phyloP scores from a whole-genome alignment of 2,888 invertebrate species.

The Cerastoderma edule region DNA sequence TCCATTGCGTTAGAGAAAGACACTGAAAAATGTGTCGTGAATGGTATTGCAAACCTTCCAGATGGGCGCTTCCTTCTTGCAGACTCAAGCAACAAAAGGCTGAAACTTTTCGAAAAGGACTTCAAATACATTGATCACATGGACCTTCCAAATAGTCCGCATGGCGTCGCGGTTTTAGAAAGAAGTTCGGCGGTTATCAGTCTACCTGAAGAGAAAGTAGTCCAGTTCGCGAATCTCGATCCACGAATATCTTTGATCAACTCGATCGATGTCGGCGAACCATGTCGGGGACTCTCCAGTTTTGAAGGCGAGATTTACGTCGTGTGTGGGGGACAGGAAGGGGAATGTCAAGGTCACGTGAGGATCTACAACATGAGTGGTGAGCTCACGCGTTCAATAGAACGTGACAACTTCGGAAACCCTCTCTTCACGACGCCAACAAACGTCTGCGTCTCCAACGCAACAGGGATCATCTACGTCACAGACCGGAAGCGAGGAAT shows the following conservation, averaged over 20 bases:
- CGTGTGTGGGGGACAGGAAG: constrained; percentile 42
- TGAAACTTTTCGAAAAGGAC: constrained; percentile 43
- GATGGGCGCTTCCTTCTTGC: constrained; percentile 43
- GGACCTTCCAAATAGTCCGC: constrained; percentile 28
- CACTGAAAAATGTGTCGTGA: constrained; percentile 39
- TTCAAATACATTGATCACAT: constrained; percentile 37
- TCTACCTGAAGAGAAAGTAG: constrained; percentile 36
- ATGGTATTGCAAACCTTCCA: constrained; percentile 30
- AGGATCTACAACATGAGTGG: constrained; percentile 40
- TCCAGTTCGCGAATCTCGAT: constrained; percentile 39
- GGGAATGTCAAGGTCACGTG: constrained; percentile 41
- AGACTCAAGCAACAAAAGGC: constrained; percentile 40
- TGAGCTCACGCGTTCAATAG: constrained; percentile 41
- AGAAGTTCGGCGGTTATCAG: constrained; percentile 44
- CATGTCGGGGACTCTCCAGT: constrained; percentile 45
- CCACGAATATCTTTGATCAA: constrained; percentile 33
- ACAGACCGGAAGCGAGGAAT: constrained; percentile 44
- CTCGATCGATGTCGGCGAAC: constrained; percentile 40
- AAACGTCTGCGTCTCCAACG: constrained; percentile 34
- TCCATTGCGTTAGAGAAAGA: constrained; percentile 34
- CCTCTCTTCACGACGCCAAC: constrained; percentile 37
- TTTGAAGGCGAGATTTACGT: constrained; percentile 41
- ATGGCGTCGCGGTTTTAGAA: constrained; percentile 38
- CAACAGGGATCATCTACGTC: constrained; percentile 40
- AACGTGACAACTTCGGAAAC: constrained; percentile 37